phyloP scores from a whole-genome alignment of 2,888 invertebrate species.

The Mesochorus sp. region DNA sequence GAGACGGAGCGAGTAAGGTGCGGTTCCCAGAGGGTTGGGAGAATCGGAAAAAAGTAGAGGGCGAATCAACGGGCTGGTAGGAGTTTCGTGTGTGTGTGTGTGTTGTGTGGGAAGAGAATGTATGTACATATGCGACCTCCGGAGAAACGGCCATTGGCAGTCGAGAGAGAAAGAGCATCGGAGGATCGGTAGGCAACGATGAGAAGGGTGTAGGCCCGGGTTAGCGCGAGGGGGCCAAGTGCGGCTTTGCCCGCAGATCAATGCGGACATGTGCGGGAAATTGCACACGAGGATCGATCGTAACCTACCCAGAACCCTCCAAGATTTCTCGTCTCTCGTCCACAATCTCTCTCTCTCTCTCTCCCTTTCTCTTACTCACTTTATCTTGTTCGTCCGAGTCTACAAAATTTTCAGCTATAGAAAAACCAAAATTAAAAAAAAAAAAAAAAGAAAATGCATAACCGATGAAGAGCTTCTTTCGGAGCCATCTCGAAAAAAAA shows the following conservation, averaged over 20 bases:
- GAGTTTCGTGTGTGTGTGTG: conserved; percentile 39
- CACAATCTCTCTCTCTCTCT: conserved; percentile 23
- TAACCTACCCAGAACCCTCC: conserved; percentile 72
- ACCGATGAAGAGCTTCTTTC: no score
- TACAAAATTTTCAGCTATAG: background rate
- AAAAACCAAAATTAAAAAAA: background rate
- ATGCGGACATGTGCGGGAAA: conserved; percentile 82
- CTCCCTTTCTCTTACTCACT: background rate
- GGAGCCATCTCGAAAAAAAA: no score
- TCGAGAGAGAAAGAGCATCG: conserved; percentile 31
- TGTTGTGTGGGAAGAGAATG: conserved; percentile 16
- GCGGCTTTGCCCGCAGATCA: conserved; percentile 76
- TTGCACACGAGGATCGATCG: conserved; percentile 80
- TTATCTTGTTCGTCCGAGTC: background rate
- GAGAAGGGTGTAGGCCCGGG: conserved; percentile 51
- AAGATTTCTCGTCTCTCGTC: conserved; percentile 68
- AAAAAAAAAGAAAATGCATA: no score
- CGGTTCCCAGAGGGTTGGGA: conserved; percentile 38
- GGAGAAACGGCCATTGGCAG: no score
- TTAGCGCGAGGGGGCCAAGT: conserved; percentile 75
- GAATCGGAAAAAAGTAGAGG: conserved; percentile 67
- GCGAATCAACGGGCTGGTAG: conserved; percentile 71
- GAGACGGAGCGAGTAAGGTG: background rate
- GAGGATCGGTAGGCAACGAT: conserved; percentile 55
- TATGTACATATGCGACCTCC: no score